Base-by-base conservation (phyloP, 2,888 invertebrate species). In the Tiliacea aurago region DNA sequence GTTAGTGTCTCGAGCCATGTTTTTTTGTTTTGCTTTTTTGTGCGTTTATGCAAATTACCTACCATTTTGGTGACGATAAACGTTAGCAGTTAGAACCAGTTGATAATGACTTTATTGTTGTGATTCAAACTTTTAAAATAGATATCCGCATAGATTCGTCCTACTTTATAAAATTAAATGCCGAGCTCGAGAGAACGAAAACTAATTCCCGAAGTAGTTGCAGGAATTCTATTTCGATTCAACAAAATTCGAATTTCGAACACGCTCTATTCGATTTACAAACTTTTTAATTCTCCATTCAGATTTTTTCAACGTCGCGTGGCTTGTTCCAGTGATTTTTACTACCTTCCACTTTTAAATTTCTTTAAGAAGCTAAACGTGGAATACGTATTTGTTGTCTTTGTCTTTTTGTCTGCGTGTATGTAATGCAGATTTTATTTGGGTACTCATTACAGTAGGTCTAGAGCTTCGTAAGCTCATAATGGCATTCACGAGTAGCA, bases 401-500 rank as follows among this genome's bases (percentile, higher is more conserved):
- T 51, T 47, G 13, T 37, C 56, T 53, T 74, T 68, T 73, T 67
- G 11, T 64, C 62, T 43, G n/a, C 23, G 1, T 72, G 62, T 59
- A 41, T 66, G 67, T 70, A 62, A 78, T 69, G 33, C 55, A 66
- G 55, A 78, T 80, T 85, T 84, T 87, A 87, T 89, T 87, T 84
- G 72, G 76, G 76, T 74, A 76, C 86, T 89, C 82, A 87, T 89
- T 89, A 86, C 79, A 62, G 61, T 84, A 87, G 89, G 84, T 87
- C 83, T 88, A 88, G 81, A 84, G 85, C 88, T 88, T 87, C 84
- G 83, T 89, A 90, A 90, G 88, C 90, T 89, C 90, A 90, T 93
- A 94, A 94, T 92, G 86, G 89, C 89, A 93, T 94, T 92, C 93
- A 92, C 82, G 80, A 89, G 90, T 83, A 90, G 90, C 89, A 86